Evolutionary conservation across 2,888 invertebrate species (phyloP), one percentile per base, ranked within the genome.

Genomic region (Tridacna gigas): DNA sequence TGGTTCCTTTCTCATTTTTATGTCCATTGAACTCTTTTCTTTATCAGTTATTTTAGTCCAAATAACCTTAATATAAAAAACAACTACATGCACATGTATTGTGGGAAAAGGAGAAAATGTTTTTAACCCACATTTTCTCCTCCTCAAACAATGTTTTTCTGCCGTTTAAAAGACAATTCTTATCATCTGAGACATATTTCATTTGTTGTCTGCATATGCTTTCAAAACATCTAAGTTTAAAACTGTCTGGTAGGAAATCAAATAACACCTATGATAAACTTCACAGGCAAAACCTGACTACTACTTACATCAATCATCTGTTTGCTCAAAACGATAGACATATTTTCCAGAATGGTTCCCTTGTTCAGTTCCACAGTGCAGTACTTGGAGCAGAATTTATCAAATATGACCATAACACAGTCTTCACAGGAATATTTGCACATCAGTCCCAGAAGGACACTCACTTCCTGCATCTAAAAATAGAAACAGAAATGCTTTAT

Each of bases 381-480:
- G 95, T 89, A 95, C 90, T 92, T 94, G 86, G 89, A 91, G 79
- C 91, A 91, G 63, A 88, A 89, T 81, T 91, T 91, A 74, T 92
- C 89, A 83, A 91, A 94, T 9, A 93, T 88, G 7, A 94, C 77
- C 82, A 95, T 82, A 51, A 89, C 86, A 86, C 94, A 93, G 56
- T 94, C 92, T 88, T 95, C 95, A 90, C 95, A 95, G 0, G 94
- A 93, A 82, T 94, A 93, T 89, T 95, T 94, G 87, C 95, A 95
- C 95, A 95, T 95, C 89, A 95, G 89, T 5, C 94, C 94, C 88
- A 95, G 91, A 80, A 95, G 86, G 1, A 94, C 88, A 26, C 92
- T 94, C n/a, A 95, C 92, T 79, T 95, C 94, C 56, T 82, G 83
- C 86, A 93, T 88, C 94, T 94, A 84, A 28, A 79, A 89, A 47